phyloP scores from a whole-genome alignment of 2,113 vertebrate species.

The Suricata suricatta region DNA sequence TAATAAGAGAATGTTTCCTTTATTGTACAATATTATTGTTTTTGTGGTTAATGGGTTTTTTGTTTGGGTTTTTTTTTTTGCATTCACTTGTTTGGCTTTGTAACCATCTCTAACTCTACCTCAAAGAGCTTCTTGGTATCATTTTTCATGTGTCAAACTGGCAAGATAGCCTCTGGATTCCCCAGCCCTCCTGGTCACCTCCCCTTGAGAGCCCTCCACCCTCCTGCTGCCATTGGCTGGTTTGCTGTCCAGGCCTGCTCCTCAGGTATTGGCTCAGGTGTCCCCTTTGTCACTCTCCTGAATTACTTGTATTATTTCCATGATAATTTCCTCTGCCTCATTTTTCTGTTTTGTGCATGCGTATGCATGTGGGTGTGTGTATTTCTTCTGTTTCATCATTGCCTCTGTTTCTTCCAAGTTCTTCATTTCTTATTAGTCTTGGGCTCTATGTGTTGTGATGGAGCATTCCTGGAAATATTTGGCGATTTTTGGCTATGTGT shows the following conservation, averaged over 20 bases:
- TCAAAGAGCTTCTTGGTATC: neutral
- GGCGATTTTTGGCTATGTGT: neutral
- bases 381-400: neutral
- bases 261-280: neutral
- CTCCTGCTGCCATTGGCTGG: neutral
- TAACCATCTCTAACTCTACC: neutral
- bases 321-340: neutral
- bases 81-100: neutral
- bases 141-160: neutral
- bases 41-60: neutral
- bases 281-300: neutral
- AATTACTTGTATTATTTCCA: neutral
- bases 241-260: neutral
- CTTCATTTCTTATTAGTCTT: constrained; percentile 5
- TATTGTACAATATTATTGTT: neutral
- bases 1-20: neutral
- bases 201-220: neutral
- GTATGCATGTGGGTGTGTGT: too few relatives aligned
- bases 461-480: neutral
- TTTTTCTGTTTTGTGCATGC: neutral
- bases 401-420: neutral
- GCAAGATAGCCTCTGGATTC: neutral
- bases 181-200: neutral
- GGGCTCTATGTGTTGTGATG: neutral
- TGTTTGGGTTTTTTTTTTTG: neutral